Conservation (phyloP, 2,797 vertebrate genomes). For the Arnoldichthys spilopterus region DNA sequence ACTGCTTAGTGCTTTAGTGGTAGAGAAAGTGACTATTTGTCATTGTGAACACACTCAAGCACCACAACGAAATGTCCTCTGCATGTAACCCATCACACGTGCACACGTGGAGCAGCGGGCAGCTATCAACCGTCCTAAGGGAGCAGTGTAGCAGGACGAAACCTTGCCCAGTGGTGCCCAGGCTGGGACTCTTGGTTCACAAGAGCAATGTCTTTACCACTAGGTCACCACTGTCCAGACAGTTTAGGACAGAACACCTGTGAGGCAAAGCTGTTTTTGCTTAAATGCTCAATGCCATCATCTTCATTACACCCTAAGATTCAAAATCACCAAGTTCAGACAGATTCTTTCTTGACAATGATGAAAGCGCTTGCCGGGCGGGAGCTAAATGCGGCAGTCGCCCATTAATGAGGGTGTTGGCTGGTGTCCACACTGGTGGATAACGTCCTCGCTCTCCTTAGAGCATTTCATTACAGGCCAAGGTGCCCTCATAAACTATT, state of each 20-base stretch:
- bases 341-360: constrained; percentile 10
- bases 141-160: no score
- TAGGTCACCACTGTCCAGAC: no score
- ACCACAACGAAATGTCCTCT: no score
- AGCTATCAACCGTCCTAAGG: no score
- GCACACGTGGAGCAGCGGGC: no score
- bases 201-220: no score
- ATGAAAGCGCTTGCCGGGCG: constrained; percentile 3
- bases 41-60: no score
- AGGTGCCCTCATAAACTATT: constrained; percentile 57
- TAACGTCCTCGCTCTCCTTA: constrained; percentile 39
- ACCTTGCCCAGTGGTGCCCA: no score
- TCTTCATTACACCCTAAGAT: constrained; percentile 2
- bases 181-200: no score
- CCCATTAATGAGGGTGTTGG: constrained; percentile 52
- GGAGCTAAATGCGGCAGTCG: constrained; percentile 18
- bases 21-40: no score
- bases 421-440: constrained; percentile 44
- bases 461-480: constrained; percentile 46
- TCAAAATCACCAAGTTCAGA: background rate
- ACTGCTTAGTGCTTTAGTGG: no score
- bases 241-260: background rate
- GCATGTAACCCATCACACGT: no score
- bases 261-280: background rate
- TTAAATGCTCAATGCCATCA: background rate